Evolutionary conservation across 35 echinoderm and acorn worm genomes (phyloP).

Genomic region (Apostichopus parvimensis): DNA sequence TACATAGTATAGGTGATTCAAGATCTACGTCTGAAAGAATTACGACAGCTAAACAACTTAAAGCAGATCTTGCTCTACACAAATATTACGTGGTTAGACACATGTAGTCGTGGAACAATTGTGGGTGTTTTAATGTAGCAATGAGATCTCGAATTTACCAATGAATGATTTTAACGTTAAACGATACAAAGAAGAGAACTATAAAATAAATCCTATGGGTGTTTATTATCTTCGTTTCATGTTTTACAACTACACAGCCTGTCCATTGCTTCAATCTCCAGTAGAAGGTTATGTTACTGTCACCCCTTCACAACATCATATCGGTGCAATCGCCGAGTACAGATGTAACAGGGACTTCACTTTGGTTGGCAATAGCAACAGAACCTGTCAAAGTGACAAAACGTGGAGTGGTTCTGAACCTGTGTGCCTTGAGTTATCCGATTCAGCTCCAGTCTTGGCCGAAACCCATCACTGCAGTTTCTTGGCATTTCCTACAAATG

Average conservation of each 20-base stretch:
- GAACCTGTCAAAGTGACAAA: constrained; percentile 22
- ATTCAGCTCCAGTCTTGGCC: neutral
- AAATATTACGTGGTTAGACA: too few relatives aligned
- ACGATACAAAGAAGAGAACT: too few relatives aligned
- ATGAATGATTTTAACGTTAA: too few relatives aligned
- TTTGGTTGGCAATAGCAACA: neutral
- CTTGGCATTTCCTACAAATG: neutral
- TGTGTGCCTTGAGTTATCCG: neutral
- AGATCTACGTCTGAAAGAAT: too few relatives aligned
- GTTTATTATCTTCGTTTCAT: too few relatives aligned
- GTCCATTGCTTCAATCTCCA: neutral
- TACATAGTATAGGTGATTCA: too few relatives aligned
- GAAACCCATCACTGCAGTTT: neutral
- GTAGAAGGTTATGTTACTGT: neutral
- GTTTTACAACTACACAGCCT: neutral
- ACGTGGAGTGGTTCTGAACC: constrained; percentile 25
- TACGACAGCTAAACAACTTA: too few relatives aligned
- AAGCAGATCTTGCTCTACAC: too few relatives aligned
- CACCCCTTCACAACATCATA: neutral
- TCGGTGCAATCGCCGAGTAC: neutral
- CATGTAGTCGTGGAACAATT: too few relatives aligned
- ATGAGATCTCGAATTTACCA: too few relatives aligned
- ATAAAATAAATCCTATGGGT: too few relatives aligned
- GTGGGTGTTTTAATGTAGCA: too few relatives aligned
- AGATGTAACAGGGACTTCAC: neutral